phyloP scores from a whole-genome alignment of 1,140 invertebrate genomes.

The Diachasmimorpha longicaudata region DNA sequence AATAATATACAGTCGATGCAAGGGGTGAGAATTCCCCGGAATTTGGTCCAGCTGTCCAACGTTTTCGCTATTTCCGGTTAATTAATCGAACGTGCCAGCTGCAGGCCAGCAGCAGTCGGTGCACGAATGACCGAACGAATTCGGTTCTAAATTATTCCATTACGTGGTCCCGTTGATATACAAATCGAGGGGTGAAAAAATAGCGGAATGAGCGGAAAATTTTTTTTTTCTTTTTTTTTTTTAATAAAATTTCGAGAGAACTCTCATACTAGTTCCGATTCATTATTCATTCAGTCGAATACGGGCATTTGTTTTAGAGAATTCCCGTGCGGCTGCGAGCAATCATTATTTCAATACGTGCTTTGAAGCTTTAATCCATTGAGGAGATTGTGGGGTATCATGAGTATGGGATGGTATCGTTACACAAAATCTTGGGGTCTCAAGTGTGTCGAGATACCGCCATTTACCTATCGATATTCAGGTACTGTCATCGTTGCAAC shows the following conservation, averaged over 20 bases:
- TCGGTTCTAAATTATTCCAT: constrained; percentile 10
- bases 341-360: not conserved
- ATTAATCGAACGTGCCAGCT: constrained; percentile 19
- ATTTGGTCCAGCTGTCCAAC: not conserved
- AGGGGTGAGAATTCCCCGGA: not conserved
- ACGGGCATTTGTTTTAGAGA: not conserved
- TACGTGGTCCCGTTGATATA: not conserved
- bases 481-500: not conserved
- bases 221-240: too few species aligned
- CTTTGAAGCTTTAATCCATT: not conserved
- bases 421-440: not conserved
- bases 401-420: not conserved
- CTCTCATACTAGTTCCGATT: too few species aligned
- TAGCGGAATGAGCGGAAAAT: not conserved
- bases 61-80: constrained; percentile 16
- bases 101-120: not conserved
- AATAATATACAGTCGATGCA: not conserved
- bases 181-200: not conserved
- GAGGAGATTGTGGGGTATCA: not conserved
- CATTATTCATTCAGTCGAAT: not conserved
- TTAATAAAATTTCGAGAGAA: too few species aligned
- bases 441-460: not conserved
- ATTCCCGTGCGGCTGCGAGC: not conserved
- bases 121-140: not conserved
- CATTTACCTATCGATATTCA: not conserved